Base-by-base conservation (phyloP, 2,797 vertebrate species). In the Nothura maculosa region DNA sequence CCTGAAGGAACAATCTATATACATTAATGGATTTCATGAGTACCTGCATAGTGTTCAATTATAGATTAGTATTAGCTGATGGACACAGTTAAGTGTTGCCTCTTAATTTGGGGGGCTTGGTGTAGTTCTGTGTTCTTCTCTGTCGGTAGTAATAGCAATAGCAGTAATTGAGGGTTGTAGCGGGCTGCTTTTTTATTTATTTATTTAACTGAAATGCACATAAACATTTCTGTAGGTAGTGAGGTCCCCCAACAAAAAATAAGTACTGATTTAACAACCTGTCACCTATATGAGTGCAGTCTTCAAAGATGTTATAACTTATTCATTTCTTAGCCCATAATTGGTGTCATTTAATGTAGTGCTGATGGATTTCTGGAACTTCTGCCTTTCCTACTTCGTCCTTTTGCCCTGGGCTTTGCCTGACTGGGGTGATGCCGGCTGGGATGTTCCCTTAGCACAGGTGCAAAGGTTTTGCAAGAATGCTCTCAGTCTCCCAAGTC, bases 1-100 rank as follows among this genome's bases (percentile, higher is more conserved):
- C 74, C 94, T 91, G 88, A 94, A 94, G 81, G 63, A 91, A 40
- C 60, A 60, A 62, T 88, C 81, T 84, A 5, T 94, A 84, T 63
- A 73, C 62, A 94, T 93, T 86, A 84, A 94, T 90, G 90, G 70
- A 90, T 95, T 94, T 95, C 42, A 47, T 69, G 85, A 94, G 81
- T 86, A 79, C 81, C 67, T 76, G 73, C 24, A 10, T 1, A 6
- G 38, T 73, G 52, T 86, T 94, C 78, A 88, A 88, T 95, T 95
- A 91, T 91, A 48, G 81, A 95, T 94, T 91, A 94, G 11, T 78
- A 74, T 92, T 94, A 94, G 67, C 55, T 75, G 75, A 81, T 79
- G 67, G 60, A 54, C 77, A 86, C 5, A 2, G 45, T 60, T 38
- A 84, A 86, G 47, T 73, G 60, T 69, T 92, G 28, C 0, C 5